Conservation (phyloP, 2,888 invertebrate species). For the Epicampocera succincta region DNA sequence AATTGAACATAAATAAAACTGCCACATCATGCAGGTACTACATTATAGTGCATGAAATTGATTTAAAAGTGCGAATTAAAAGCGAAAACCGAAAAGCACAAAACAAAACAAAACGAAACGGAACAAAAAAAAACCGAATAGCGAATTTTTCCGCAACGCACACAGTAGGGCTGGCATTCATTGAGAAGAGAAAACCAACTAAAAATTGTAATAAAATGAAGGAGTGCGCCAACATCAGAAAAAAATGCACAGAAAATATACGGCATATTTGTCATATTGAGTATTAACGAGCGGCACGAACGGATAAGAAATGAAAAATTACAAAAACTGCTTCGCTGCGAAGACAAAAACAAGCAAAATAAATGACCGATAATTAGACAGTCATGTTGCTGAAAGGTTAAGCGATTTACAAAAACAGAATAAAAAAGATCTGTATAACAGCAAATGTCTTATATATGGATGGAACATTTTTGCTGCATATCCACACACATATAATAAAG, state of each 20-base stretch:
- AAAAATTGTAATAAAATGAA: slow-evolving; percentile 29
- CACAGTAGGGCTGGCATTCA: background rate
- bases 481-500: too few species aligned
- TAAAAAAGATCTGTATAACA: too few species aligned
- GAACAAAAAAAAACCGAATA: background rate
- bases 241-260: too few species aligned
- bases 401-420: too few species aligned
- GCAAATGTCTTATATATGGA: too few species aligned
- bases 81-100: too few species aligned
- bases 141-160: background rate
- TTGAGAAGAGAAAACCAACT: slow-evolving; percentile 6
- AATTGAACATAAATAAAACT: slow-evolving; percentile 39
- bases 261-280: slow-evolving; percentile 55
- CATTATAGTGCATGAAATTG: slow-evolving; percentile 56
- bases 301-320: background rate
- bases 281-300: slow-evolving; percentile 9
- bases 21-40: slow-evolving; percentile 51
- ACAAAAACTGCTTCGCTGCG: background rate
- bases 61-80: slow-evolving; percentile 51
- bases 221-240: background rate
- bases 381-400: too few species aligned
- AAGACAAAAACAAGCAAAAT: background rate
- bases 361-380: too few species aligned
- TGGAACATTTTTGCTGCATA: too few species aligned
- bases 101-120: too few species aligned